Conservation (phyloP, 1,140 invertebrate species). For the Zaprionus gabonicus region DNA sequence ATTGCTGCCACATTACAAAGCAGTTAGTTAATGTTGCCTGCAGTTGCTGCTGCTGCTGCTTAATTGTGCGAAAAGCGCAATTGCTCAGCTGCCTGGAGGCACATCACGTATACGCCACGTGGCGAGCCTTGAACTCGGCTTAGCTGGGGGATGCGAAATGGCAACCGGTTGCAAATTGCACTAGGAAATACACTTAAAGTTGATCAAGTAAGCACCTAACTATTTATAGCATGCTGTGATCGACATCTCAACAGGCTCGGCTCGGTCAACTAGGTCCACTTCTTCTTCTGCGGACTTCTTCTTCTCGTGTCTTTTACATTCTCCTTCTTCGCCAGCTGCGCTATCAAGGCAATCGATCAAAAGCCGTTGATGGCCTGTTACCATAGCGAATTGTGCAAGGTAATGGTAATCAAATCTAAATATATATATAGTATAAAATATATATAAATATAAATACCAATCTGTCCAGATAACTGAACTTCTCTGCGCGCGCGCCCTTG, state of each 20-base stretch:
- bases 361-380: slow-evolving; percentile 57
- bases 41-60: slow-evolving; percentile 32
- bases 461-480: slow-evolving; percentile 58
- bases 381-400: slow-evolving; percentile 55
- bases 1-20: slow-evolving; percentile 80
- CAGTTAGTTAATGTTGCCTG: slow-evolving; percentile 71
- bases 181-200: neutral
- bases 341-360: slow-evolving; percentile 62
- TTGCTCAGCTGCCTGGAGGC: slow-evolving; percentile 43
- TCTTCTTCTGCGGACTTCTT: neutral
- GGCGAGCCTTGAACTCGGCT: slow-evolving; percentile 74
- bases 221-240: neutral
- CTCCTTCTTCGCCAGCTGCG: neutral
- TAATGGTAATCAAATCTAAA: slow-evolving; percentile 63
- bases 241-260: slow-evolving; percentile 1
- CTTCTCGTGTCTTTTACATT: neutral
- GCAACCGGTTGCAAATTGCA: slow-evolving; percentile 44
- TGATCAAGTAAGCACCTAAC: no score
- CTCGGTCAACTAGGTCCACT: neutral
- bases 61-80: slow-evolving; percentile 77
- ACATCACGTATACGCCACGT: slow-evolving; percentile 77
- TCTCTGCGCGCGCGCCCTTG: slow-evolving; percentile 56
- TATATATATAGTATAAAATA: slow-evolving; percentile 25
- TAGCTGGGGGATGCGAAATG: slow-evolving; percentile 23
- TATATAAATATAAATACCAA: slow-evolving; percentile 25